Evolutionary conservation across 1,140 invertebrate species (phyloP).

Genomic region (Oryzaephilus surinamensis): DNA sequence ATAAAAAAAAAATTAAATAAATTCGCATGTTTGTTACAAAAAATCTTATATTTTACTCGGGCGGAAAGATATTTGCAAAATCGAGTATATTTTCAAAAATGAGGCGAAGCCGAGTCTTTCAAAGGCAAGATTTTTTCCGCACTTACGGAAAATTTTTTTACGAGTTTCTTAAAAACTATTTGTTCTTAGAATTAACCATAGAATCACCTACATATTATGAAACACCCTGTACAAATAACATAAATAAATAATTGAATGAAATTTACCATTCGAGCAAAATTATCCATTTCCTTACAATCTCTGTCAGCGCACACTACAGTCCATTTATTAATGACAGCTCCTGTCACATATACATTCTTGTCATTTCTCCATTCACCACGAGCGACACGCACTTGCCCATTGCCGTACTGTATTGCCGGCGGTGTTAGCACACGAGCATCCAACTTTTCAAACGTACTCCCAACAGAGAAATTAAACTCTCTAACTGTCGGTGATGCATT

Average conservation of each 20-base stretch:
- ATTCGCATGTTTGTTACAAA: no score
- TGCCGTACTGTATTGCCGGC: conserved; percentile 42
- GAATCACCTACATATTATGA: no score
- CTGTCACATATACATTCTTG: conserved; percentile 27
- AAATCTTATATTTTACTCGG: no score
- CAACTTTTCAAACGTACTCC: conserved; percentile 42
- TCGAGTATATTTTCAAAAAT: no score
- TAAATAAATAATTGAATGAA: conserved; percentile 1
- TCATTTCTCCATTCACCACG: conserved; percentile 40
- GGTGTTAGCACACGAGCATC: conserved; percentile 44
- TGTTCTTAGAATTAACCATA: no score
- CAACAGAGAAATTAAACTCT: conserved; percentile 50
- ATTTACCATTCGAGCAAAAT: conserved; percentile 20
- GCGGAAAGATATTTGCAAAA: no score
- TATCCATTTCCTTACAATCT: conserved; percentile 7
- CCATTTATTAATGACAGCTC: conserved; percentile 31
- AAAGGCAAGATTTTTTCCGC: no score
- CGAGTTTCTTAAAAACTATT: no score
- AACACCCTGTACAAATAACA: no score
- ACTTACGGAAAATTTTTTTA: no score
- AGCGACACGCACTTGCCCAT: conserved; percentile 8
- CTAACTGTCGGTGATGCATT: conserved; percentile 39
- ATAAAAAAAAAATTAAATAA: no score
- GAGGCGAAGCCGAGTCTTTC: no score
- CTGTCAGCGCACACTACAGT: conserved; percentile 31